Evolutionary conservation across 2,797 vertebrate genomes (phyloP), one percentile per base, ranked within the genome.

Genomic region (Lacerta viridis): DNA sequence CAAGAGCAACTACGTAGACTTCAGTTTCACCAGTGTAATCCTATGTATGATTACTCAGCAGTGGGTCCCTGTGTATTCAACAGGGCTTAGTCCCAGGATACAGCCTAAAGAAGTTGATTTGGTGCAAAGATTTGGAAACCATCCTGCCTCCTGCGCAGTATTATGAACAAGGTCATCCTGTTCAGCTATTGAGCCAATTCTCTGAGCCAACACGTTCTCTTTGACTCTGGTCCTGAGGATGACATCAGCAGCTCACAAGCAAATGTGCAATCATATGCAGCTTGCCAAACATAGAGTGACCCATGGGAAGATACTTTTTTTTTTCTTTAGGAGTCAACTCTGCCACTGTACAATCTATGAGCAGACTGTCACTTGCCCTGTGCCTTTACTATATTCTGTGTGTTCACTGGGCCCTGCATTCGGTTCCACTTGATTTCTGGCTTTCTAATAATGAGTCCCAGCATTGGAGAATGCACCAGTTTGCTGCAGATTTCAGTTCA

Each of bases 21-120:
- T 88, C 90, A 87, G 0, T 92, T 91, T 88, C 93, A 83, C 82
- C 89, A 0, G 0, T 27, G 80, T 91, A 91, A 94, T 15, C 29
- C 46, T 79, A 55, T 13, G 6, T 29, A 79, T 74, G 36, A 3
- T 55, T 18, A 55, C 46, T 78, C 76, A n/a, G 11, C 13, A n/a
- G 29, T 5, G 15, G 7, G 5, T 39, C 43, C 41, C 36, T 29
- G 25, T 50, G 76, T 46, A 79, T 55, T 50, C 46, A 55, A 29
- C 27, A 7, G 27, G 27, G 77, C 5, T 55, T 50, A 55, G 27
- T 79, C 43, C 46, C 46, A 79, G 27, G 77, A 79, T 29, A 55
- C 7, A 55, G 17, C 41, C 29, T 91, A 92, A 92, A 94, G 92
- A 94, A 80, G 85, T 92, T 93, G 81, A 89, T 94, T 91, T 92